These are phyloP conservation scores for Eudasyphora cyanicolor DNA, from an alignment of 2,888 invertebrate genomes.

Conservation along the genomic window DNA sequence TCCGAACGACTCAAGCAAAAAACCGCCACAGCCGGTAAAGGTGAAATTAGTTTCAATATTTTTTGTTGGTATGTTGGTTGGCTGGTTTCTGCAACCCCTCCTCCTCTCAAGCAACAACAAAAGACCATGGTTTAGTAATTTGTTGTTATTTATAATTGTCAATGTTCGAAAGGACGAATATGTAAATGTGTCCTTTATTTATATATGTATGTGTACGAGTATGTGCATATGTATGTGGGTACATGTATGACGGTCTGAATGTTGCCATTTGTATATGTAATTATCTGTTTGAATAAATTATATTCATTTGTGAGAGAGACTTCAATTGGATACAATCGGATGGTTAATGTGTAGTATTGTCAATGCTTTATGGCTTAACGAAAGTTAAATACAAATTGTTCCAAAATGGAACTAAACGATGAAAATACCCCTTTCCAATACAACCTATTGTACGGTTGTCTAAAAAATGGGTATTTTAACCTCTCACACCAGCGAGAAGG, in stretches of 20 bases:
- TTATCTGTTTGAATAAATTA: background rate
- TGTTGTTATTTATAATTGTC: conserved; percentile 7
- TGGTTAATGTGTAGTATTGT: conserved; percentile 1
- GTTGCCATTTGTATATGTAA: background rate
- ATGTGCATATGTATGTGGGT: background rate
- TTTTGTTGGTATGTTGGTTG: too few species aligned
- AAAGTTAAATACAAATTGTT: background rate
- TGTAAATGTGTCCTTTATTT: background rate
- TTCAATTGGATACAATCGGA: background rate
- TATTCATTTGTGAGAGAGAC: background rate
- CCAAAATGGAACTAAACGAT: too few species aligned
- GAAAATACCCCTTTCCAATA: too few species aligned
- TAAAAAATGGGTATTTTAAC: too few species aligned
- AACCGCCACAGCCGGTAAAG: background rate
- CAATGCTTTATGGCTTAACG: background rate
- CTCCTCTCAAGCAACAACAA: too few species aligned
- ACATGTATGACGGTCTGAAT: background rate
- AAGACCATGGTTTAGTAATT: background rate
- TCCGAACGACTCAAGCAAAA: background rate
- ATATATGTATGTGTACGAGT: background rate
- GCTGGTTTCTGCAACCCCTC: too few species aligned
- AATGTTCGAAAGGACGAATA: too few species aligned
- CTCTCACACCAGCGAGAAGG: too few species aligned
- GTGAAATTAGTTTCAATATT: background rate
- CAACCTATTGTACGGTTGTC: too few species aligned